Evolutionary conservation across 2,888 invertebrate genomes (phyloP).

Genomic region (Timema podura): DNA sequence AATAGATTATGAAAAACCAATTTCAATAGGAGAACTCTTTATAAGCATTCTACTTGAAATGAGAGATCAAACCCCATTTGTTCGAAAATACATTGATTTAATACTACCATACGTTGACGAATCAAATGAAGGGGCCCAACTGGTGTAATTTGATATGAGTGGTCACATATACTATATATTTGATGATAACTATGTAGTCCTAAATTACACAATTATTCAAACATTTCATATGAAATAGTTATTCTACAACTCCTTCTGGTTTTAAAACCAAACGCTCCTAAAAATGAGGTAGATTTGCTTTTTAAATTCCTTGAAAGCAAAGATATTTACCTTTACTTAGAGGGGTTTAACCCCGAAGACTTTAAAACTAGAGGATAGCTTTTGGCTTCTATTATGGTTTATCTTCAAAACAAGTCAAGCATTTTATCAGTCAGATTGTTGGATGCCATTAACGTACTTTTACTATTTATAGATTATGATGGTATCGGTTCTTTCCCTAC

Average conservation of each 20-base stretch:
- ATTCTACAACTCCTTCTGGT: slow-evolving; percentile 15
- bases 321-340: slow-evolving; percentile 13
- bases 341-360: slow-evolving; percentile 16
- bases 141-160: too few relatives aligned
- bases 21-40: slow-evolving; percentile 16
- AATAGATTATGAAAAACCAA: slow-evolving; percentile 14
- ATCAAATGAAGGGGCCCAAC: background rate
- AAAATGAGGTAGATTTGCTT: slow-evolving; percentile 4
- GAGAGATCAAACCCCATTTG: slow-evolving; percentile 9
- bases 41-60: slow-evolving; percentile 12
- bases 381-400: background rate
- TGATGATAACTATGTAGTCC: too few relatives aligned
- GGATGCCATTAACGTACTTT: background rate
- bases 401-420: background rate
- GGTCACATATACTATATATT: too few relatives aligned
- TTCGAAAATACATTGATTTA: background rate
- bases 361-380: slow-evolving; percentile 21
- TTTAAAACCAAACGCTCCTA: slow-evolving; percentile 19
- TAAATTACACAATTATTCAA: too few relatives aligned
- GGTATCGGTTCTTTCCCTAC: slow-evolving; percentile 19
- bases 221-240: slow-evolving; percentile 14
- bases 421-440: too few relatives aligned
- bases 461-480: slow-evolving; percentile 18
- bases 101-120: slow-evolving; percentile 15
- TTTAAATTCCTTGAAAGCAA: slow-evolving; percentile 15